These are phyloP conservation scores for Catamblyrhynchus diadema DNA, from an alignment of 2,797 vertebrate genomes.

Conservation along the genomic window DNA sequence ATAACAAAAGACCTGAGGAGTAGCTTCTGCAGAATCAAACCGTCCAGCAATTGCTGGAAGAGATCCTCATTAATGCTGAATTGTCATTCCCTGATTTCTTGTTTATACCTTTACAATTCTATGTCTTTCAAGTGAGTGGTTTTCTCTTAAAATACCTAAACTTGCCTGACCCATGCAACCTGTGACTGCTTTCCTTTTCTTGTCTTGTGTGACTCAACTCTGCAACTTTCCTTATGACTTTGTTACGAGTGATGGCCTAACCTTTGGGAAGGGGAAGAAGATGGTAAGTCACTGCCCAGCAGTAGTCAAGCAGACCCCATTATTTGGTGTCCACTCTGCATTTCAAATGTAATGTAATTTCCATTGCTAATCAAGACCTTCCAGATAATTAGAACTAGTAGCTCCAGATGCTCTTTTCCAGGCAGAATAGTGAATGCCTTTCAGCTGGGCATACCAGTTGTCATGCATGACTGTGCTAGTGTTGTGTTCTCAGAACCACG, in stretches of 20 bases:
- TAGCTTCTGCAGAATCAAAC: not conserved
- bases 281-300: not conserved
- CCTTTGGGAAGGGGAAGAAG: not conserved
- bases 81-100: not conserved
- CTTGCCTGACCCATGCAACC: not conserved
- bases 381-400: not conserved
- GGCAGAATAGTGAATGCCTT: not conserved
- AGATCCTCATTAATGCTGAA: not conserved
- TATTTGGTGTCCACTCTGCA: not conserved
- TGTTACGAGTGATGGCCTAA: not conserved
- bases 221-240: not conserved
- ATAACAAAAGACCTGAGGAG: not conserved
- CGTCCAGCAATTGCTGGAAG: not conserved
- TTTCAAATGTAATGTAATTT: not conserved
- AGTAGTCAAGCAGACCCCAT: not conserved
- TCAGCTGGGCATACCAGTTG: not conserved
- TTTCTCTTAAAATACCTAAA: not conserved
- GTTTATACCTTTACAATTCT: not conserved
- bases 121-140: not conserved
- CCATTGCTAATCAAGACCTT: not conserved
- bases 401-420: not conserved
- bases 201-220: not conserved
- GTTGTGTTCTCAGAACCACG: not conserved
- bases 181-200: not conserved
- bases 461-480: fast-evolving